These are phyloP conservation scores for Pituophis catenifer DNA, from an alignment of 2,113 vertebrate species.

Conservation along the genomic window DNA sequence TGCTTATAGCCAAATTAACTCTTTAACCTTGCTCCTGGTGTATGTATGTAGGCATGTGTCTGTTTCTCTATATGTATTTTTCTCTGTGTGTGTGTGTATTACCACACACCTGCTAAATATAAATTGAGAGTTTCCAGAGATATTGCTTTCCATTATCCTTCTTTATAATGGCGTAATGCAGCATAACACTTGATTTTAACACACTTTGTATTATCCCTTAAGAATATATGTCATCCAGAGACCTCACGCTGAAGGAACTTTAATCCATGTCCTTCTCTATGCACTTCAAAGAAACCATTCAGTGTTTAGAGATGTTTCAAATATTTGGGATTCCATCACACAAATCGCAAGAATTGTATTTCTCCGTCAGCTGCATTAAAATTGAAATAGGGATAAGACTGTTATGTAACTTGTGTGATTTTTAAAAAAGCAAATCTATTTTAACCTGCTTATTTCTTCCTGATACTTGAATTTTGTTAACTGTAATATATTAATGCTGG, in stretches of 20 bases:
- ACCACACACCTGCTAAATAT: neutral
- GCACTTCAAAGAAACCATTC: slow-evolving; percentile 27
- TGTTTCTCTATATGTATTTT: too few species aligned
- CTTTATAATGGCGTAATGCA: neutral
- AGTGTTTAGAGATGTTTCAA: neutral
- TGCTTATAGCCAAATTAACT: neutral
- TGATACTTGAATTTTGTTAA: neutral
- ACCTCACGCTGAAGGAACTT: neutral
- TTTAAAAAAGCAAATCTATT: neutral
- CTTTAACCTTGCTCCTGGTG: neutral
- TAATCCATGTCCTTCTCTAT: slow-evolving; percentile 34
- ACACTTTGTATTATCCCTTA: neutral
- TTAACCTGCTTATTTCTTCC: neutral
- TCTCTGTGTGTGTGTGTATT: neutral
- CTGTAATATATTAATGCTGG: neutral
- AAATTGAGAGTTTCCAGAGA: neutral
- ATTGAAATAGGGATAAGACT: neutral
- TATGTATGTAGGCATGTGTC: neutral
- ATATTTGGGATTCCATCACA: neutral
- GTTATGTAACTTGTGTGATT: neutral
- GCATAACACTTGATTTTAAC: neutral
- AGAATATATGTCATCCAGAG: neutral
- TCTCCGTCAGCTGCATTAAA: neutral
- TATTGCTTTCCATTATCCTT: neutral
- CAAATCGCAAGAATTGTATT: fast-evolving